Base-by-base conservation (phyloP, 2,113 vertebrate genomes). In the Isichthys henryi region DNA sequence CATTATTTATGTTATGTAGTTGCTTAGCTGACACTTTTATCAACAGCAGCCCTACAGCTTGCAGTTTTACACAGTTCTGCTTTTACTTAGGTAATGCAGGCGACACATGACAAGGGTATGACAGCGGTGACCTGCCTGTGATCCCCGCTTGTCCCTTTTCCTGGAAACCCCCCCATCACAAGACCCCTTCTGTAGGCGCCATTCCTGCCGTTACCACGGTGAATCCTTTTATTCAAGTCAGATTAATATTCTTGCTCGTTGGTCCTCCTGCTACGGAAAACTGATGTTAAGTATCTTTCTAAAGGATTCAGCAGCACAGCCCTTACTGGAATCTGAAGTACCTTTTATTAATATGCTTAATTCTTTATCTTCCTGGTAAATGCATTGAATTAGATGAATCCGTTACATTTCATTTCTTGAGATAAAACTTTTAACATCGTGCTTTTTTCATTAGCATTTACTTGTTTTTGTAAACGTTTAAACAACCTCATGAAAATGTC, bases 211-310 rank as follows among this genome's bases (percentile, higher is more conserved):
- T 45, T 45, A 82, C 77, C 43, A 2, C 11, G 21, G 19, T 83
- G 35, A 83, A 77, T 15, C 70, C 70, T 83, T 83, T 83, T 48
- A 48, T 83, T 83, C 45, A 83, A 83, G 80, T 46, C 80, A 83
- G 80, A 35, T 83, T 23, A 83, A 46, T 46, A 83, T 83, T 21
- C 45, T 83, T 83, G 80, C 39, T 83, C 10, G 45, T 46, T 46
- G 9, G 5, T 23, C 19, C 80, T 11, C 45, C 21, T 43, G 19
- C 17, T 82, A 17, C 9, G 21, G 80, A 83, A 83, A 83, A 23
- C 21, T 45, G 21, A 43, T 45, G 80, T 46, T 23, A 48, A 43
- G 21, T 83, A 43, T 45, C 35, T 45, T 83, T 83, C 45, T 83
- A 43, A 83, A 83, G 45, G 80, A 19, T n/a, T 48, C 80, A 83